Conservation (phyloP, 2,888 invertebrate species). For the Ommatoiulus sabulosus region DNA sequence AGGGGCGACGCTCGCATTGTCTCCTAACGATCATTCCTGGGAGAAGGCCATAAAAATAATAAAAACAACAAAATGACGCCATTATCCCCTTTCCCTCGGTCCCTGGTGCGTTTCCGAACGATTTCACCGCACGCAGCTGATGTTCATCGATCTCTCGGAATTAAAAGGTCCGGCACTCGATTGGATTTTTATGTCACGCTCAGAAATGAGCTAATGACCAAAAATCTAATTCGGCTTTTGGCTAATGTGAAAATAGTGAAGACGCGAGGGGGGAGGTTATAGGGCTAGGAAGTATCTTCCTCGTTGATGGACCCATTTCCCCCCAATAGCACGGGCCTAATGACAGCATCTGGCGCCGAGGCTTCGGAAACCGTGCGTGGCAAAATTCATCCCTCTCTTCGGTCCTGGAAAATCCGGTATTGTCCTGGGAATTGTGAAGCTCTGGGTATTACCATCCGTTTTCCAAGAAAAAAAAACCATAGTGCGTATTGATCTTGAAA, state of each 20-base stretch:
- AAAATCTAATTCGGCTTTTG: not conserved
- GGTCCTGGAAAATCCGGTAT: not conserved
- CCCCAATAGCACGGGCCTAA: not conserved
- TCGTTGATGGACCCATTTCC: not conserved
- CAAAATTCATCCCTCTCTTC: not conserved
- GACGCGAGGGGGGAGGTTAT: not conserved
- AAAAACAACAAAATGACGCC: conserved; percentile 27
- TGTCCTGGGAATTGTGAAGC: not conserved
- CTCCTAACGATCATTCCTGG: conserved; percentile 5
- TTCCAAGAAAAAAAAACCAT: not conserved
- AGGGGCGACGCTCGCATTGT: not conserved
- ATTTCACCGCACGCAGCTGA: conserved; percentile 21
- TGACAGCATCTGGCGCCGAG: not conserved
- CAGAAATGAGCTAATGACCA: conserved; percentile 37
- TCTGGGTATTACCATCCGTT: not conserved
- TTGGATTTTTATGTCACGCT: conserved; percentile 40
- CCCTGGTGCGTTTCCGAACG: not conserved
- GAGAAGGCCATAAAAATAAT: conserved; percentile 15
- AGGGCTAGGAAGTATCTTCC: not conserved
- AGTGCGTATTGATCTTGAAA: not conserved
- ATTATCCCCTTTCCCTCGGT: not conserved
- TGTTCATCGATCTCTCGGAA: conserved; percentile 13
- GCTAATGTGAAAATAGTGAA: not conserved
- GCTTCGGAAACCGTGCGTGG: not conserved
- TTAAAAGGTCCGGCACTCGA: conserved; percentile 35